phyloP scores from a whole-genome alignment of 2,113 vertebrate species.

The Laticauda laticaudata region DNA sequence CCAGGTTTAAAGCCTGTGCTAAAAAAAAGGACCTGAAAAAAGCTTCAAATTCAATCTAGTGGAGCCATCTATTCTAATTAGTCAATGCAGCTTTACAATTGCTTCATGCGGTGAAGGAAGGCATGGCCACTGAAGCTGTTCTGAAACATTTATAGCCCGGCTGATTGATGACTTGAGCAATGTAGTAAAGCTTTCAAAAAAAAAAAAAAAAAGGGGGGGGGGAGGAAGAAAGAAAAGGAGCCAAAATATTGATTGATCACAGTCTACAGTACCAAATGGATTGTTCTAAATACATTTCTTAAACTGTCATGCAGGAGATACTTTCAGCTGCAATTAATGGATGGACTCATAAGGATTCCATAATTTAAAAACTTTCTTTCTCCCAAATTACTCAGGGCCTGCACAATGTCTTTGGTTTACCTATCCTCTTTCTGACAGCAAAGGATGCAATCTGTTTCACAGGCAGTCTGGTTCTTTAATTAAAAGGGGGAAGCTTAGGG shows the following conservation, averaged over 20 bases:
- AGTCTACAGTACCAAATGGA: neutral
- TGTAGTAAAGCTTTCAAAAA: neutral
- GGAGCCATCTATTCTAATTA: neutral
- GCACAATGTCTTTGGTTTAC: neutral
- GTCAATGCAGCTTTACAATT: neutral
- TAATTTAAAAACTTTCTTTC: neutral
- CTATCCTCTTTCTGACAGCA: neutral
- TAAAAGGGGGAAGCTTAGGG: neutral
- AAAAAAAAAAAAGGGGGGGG: neutral
- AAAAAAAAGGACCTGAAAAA: neutral
- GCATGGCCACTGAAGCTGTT: neutral
- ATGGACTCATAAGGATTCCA: neutral
- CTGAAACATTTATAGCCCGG: neutral
- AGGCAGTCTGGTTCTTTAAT: neutral
- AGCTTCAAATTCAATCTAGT: neutral
- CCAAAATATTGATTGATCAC: neutral
- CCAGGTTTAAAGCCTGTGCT: neutral
- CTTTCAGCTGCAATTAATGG: neutral
- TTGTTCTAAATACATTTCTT: neutral
- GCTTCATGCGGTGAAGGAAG: neutral
- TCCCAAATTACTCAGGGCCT: neutral
- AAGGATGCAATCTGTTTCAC: neutral
- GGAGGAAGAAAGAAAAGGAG: neutral
- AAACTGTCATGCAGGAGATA: neutral
- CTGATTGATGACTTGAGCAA: neutral